Percentiles rank a stretch among this genome's conserved stretches.
Evolutionary conservation across 64 coral and sea anemone species (phyloP).

Genomic region (Acropora yongei): DNA sequence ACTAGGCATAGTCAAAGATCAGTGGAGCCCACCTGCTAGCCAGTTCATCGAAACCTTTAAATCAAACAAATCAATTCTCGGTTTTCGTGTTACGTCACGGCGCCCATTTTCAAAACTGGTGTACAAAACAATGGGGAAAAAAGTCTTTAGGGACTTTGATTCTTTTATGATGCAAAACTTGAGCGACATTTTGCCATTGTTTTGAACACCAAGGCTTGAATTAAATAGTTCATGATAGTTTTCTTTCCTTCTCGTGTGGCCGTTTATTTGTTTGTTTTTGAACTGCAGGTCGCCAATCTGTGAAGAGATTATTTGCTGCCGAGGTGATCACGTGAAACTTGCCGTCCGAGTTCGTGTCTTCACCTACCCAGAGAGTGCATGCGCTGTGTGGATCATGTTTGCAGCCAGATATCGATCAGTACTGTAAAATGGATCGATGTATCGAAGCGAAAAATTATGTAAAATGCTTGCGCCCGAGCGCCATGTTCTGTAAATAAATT

Average conservation of each 20-base stretch:
- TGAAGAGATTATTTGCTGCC: conserved; percentile 96
- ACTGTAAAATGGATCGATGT: conserved; percentile 35
- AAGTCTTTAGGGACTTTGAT: too few species aligned
- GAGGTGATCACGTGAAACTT: conserved; percentile 93
- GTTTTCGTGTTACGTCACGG: too few species aligned
- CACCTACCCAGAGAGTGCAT: conserved; percentile 90
- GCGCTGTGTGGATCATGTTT: conserved; percentile 99
- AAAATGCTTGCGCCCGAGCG: too few species aligned
- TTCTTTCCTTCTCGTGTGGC: background rate
- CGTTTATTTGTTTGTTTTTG: background rate
- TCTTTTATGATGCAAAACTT: too few species aligned
- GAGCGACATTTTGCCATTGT: too few species aligned
- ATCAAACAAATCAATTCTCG: too few species aligned
- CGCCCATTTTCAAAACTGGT: too few species aligned
- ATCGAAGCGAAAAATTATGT: too few species aligned
- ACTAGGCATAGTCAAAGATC: too few species aligned
- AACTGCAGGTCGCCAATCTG: conserved; percentile 85
- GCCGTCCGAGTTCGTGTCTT: conserved; percentile 91
- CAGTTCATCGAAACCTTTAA: too few species aligned
- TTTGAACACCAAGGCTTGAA: background rate
- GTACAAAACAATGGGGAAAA: too few species aligned
- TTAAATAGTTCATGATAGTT: background rate
- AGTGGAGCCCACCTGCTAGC: too few species aligned
- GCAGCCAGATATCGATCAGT: conserved; percentile 95
- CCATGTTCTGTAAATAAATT: background rate